Conservation (phyloP, 2,113 vertebrate species). For the Paracanthobrama guichenoti region DNA sequence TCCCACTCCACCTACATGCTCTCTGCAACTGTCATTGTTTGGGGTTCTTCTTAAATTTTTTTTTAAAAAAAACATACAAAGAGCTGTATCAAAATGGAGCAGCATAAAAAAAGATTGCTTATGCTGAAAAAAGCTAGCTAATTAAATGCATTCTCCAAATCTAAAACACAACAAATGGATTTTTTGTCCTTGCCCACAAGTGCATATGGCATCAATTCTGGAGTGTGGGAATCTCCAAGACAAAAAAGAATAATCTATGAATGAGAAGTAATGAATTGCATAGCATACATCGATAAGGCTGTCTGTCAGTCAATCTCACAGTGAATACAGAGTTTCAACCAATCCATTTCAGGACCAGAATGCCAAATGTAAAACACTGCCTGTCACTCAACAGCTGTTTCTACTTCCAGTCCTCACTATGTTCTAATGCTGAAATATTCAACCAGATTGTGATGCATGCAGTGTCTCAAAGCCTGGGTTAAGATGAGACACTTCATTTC, state of each 20-base stretch:
- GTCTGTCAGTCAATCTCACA: constrained; percentile 19
- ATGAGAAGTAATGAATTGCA: constrained; percentile 1
- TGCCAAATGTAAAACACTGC: background rate
- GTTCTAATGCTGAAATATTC: background rate
- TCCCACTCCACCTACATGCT: constrained; percentile 12
- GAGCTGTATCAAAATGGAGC: background rate
- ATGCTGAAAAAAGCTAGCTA: background rate
- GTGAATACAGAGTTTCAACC: background rate
- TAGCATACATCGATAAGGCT: background rate
- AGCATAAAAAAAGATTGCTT: background rate
- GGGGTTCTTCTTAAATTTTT: background rate
- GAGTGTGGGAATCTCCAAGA: constrained; percentile 23
- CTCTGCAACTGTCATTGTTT: background rate
- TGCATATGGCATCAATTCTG: constrained; percentile 34
- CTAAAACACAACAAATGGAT: constrained; percentile 17
- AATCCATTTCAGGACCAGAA: constrained; percentile 4
- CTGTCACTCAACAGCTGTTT: constrained; percentile 6
- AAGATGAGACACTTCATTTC: background rate
- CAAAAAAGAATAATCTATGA: background rate
- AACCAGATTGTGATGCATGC: background rate
- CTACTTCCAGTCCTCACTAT: background rate
- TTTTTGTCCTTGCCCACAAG: background rate
- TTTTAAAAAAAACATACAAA: background rate
- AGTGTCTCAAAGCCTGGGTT: background rate
- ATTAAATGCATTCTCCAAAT: background rate